Evolutionary conservation across 2,797 vertebrate species (phyloP), one percentile per base, ranked within the genome.

Genomic region (Phaenicophaeus curvirostris): DNA sequence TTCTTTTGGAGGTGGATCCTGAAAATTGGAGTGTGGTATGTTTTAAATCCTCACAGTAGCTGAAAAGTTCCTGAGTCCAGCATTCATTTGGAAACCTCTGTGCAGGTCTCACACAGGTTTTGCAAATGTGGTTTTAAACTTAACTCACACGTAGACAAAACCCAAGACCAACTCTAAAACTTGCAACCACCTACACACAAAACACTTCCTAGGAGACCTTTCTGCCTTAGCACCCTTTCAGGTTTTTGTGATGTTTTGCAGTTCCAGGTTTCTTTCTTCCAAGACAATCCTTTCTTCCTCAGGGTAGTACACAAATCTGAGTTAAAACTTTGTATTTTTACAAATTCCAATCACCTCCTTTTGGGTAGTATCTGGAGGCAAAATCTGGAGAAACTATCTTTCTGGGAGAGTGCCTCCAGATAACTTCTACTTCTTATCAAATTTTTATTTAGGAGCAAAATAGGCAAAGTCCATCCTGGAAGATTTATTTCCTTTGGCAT

Each of bases 361-460:
- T 55, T 3, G 1, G 3, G 25, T 78, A 53, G 13, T 46, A 69
- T 69, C 66, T 84, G 28, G 39, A 90, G 42, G 61, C 66, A 80
- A 31, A 71, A 53, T 63, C 69, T 85, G 48, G 18, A 82, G 50
- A 57, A 17, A 55, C 8, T 48, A 5, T 91, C 71, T 78, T 90
- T 69, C 87, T 58, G 61, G 23, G 55, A 39, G 21, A 57, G 23
- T 17, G 5, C 63, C 59, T 90, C 12, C 46, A 67, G 18, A 50
- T 82, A 87, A 93, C 50, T 93, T 81, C 42, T 82, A 6, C 18
- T 90, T 67, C 48, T 65, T 82, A 82, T 35, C 71, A 50, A 86
- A 51, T 86, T 48, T 82, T 94, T 93, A 53, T 69, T 94, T 74
- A 68, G 63, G 46, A 79, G 30, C 9, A 90, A 88, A 76, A 17